These are phyloP conservation scores for Melinopterus prodromus DNA, from an alignment of 2,888 invertebrate species.

Conservation along the genomic window DNA sequence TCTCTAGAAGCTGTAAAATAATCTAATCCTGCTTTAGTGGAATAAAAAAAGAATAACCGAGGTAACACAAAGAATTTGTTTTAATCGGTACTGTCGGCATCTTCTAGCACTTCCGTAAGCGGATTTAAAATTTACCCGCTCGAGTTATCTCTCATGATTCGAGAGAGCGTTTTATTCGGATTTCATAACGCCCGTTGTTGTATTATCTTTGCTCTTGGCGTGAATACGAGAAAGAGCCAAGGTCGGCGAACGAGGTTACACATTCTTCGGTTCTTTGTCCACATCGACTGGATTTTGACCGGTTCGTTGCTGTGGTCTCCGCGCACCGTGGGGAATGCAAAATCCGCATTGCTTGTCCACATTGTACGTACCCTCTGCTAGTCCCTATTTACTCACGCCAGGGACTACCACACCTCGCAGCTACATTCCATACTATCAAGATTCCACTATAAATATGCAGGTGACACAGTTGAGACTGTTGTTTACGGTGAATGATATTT, in stretches of 20 bases:
- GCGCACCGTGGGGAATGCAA: neutral
- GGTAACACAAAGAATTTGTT: neutral
- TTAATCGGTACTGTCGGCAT: neutral
- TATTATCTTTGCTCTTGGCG: neutral
- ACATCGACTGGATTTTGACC: slow-evolving; percentile 4
- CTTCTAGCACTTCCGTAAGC: neutral
- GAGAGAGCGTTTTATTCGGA: neutral
- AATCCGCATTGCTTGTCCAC: slow-evolving; percentile 4
- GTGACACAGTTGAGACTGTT: neutral
- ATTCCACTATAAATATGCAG: neutral
- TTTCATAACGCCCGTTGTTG: neutral
- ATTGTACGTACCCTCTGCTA: neutral
- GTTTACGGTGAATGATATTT: neutral
- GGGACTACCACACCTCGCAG: neutral
- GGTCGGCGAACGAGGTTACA: slow-evolving; percentile 4
- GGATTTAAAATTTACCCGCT: neutral
- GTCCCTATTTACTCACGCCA: neutral
- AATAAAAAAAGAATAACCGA: too few species aligned
- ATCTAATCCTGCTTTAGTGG: too few species aligned
- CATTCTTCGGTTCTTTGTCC: slow-evolving; percentile 4
- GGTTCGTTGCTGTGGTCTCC: neutral
- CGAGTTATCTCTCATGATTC: neutral
- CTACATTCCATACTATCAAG: neutral
- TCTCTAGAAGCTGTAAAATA: too few species aligned
- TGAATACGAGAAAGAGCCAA: neutral